Percentiles rank a stretch among this genome's conserved stretches.
These are phyloP conservation scores for Trichogramma pretiosum DNA, from an alignment of 1,140 invertebrate genomes.

Conservation along the genomic window DNA sequence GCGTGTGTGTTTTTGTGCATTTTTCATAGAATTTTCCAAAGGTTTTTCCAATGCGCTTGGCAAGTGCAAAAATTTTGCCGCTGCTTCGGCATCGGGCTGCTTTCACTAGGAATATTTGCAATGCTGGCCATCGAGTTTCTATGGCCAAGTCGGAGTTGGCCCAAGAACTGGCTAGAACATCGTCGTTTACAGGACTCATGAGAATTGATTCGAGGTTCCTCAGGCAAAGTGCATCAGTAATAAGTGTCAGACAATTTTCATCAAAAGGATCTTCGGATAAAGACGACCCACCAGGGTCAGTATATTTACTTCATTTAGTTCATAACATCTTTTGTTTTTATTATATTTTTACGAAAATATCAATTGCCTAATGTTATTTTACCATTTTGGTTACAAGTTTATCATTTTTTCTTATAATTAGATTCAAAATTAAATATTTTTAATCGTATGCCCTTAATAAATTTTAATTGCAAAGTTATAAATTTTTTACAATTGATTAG, in stretches of 20 bases:
- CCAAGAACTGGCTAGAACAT: not conserved
- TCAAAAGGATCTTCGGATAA: constrained; percentile 25
- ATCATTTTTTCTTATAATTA: not conserved
- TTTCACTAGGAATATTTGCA: constrained; percentile 18
- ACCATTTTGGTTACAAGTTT: not conserved
- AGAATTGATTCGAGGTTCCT: constrained; percentile 5
- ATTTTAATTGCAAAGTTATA: constrained; percentile 2
- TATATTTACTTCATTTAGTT: constrained; percentile 3
- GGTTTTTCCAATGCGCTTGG: constrained; percentile 15
- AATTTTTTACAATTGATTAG: constrained; percentile 1
- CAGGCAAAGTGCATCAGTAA: constrained; percentile 14
- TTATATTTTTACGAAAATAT: not conserved
- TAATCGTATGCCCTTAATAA: not conserved
- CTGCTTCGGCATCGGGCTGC: constrained; percentile 21
- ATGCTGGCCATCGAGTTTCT: constrained; percentile 11
- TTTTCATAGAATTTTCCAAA: constrained; percentile 1
- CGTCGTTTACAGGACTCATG: constrained; percentile 7
- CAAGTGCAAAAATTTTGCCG: constrained; percentile 21
- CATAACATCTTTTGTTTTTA: not conserved
- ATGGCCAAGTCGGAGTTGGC: not conserved
- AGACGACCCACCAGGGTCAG: constrained; percentile 25
- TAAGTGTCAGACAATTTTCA: constrained; percentile 24
- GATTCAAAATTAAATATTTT: not conserved
- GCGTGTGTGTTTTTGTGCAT: not conserved
- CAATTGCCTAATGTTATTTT: not conserved